Conservation (phyloP, 1,140 invertebrate species). For the Heliconius melpomene region DNA sequence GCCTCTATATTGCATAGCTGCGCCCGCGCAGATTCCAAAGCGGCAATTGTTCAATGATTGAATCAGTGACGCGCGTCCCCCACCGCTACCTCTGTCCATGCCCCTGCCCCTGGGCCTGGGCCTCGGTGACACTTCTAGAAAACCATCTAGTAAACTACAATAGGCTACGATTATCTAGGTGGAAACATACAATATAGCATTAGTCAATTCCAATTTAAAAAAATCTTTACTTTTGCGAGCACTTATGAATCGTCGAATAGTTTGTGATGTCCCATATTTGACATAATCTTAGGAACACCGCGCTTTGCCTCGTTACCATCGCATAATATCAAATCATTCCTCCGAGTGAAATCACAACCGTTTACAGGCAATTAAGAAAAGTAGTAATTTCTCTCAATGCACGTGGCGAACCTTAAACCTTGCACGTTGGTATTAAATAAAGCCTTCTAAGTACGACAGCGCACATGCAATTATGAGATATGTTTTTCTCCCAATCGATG, state of each 20-base stretch:
- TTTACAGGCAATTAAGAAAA: not conserved
- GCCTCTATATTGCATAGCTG: slow-evolving; percentile 46
- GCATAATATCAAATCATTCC: too few relatives aligned
- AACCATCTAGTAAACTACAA: slow-evolving; percentile 19
- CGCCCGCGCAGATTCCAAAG: slow-evolving; percentile 46
- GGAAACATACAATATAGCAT: too few relatives aligned
- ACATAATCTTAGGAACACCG: too few relatives aligned
- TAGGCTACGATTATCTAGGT: not conserved
- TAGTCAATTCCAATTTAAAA: too few relatives aligned
- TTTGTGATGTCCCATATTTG: too few relatives aligned
- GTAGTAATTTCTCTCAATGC: not conserved
- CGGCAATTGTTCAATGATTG: slow-evolving; percentile 69
- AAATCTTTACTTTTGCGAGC: too few relatives aligned
- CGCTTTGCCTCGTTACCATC: too few relatives aligned
- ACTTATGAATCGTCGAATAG: too few relatives aligned
- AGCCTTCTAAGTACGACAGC: not conserved
- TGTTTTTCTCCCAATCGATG: not conserved
- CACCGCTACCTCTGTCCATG: slow-evolving; percentile 21
- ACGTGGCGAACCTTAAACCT: not conserved
- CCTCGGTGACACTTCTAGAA: slow-evolving; percentile 48
- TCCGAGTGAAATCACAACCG: too few relatives aligned
- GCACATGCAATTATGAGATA: not conserved
- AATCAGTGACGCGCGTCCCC: slow-evolving; percentile 53
- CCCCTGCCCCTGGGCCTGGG: not conserved
- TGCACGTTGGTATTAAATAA: not conserved